These are phyloP conservation scores for Darevskia mixta DNA, from an alignment of 2,797 vertebrate genomes.

Conservation along the genomic window DNA sequence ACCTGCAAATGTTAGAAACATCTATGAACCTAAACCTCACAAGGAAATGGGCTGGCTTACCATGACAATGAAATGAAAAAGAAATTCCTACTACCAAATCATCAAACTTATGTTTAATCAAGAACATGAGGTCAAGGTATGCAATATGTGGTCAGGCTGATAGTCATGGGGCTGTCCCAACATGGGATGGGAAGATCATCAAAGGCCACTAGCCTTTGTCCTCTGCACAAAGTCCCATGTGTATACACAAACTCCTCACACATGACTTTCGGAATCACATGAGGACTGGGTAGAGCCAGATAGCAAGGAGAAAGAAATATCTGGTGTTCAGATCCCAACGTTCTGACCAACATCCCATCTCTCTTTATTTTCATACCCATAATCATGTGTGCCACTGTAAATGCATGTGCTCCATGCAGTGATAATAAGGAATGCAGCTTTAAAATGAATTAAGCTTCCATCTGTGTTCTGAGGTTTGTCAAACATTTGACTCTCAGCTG, in stretches of 20 bases:
- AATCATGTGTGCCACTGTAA: not conserved
- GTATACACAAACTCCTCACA: not conserved
- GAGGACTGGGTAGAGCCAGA: not conserved
- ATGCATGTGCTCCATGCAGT: not conserved
- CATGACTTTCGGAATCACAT: not conserved
- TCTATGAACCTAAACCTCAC: not conserved
- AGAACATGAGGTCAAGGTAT: not conserved
- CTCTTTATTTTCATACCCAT: not conserved
- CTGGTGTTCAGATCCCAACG: not conserved
- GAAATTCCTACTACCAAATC: not conserved
- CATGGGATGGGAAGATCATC: not conserved
- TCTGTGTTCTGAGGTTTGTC: not conserved
- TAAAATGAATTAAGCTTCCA: conserved; percentile 4
- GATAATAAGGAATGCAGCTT: not conserved
- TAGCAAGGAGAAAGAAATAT: not conserved
- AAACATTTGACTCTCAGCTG: conserved; percentile 1
- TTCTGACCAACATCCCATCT: not conserved
- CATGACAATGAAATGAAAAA: not conserved
- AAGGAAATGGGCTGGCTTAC: not conserved
- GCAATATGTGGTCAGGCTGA: not conserved
- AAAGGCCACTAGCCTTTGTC: not conserved
- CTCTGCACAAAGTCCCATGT: not conserved
- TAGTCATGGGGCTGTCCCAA: too few species aligned
- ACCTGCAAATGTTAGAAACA: not conserved
- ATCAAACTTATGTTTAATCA: not conserved